A percentile compares a stretch with the other conserved stretches of the same genome.
Evolutionary conservation across 2,113 vertebrate genomes (phyloP).

Genomic region (Chaenogobius annularis): DNA sequence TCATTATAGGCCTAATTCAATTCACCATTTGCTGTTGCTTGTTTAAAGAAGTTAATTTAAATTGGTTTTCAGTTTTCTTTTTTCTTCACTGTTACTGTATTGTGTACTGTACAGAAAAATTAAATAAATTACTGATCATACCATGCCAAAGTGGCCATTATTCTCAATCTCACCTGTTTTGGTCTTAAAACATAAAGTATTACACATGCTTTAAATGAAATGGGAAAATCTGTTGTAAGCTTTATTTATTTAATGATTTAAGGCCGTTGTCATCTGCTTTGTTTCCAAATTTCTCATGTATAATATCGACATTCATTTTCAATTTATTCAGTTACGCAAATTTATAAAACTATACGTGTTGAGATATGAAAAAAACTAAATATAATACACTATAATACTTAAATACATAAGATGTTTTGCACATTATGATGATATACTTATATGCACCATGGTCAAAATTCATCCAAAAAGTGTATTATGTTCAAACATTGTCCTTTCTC

Average conservation of each 20-base stretch:
- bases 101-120: constrained; percentile 65
- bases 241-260: constrained; percentile 54
- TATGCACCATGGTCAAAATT: not conserved
- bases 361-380: too few relatives aligned
- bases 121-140: constrained; percentile 63
- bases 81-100: constrained; percentile 63
- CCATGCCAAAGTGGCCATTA: constrained; percentile 58
- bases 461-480: not conserved
- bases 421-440: too few relatives aligned
- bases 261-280: constrained; percentile 42
- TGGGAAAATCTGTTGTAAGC: constrained; percentile 29
- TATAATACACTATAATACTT: too few relatives aligned
- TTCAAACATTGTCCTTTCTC: constrained; percentile 3
- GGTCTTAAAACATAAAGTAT: constrained; percentile 42
- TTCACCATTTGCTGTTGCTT: not conserved
- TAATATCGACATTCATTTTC: too few relatives aligned
- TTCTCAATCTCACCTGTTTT: constrained; percentile 69
- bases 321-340: too few relatives aligned
- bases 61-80: constrained; percentile 71
- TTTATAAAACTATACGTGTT: too few relatives aligned
- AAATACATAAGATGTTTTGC: not conserved
- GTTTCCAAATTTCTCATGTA: constrained; percentile 24
- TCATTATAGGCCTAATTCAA: not conserved
- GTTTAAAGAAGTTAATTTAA: constrained; percentile 60
- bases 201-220: constrained; percentile 25